Conservation (phyloP, 1,140 invertebrate genomes). For the Phymorhynchus buccinoides region DNA sequence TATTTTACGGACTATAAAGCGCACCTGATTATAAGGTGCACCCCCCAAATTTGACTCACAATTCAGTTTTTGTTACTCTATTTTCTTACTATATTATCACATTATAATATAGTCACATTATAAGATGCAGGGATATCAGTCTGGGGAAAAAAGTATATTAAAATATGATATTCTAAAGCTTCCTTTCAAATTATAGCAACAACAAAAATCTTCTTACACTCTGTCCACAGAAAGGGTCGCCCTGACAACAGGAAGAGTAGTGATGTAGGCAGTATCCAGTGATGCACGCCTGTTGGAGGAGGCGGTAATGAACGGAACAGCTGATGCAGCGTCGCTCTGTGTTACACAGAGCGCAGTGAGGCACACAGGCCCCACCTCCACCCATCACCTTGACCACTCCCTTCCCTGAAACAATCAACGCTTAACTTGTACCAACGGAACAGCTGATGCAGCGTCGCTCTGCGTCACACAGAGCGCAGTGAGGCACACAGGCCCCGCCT, state of each 20-base stretch:
- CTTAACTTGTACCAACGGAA: background rate
- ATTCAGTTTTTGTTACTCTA: background rate
- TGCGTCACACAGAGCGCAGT: no score
- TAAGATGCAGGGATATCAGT: background rate
- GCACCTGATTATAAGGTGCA: no score
- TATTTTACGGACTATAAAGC: no score
- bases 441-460: no score
- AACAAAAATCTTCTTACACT: background rate
- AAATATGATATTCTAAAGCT: background rate
- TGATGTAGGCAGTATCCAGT: conserved; percentile 29
- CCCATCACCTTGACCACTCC: conserved; percentile 54
- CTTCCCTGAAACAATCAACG: conserved; percentile 44
- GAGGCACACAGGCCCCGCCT: no score
- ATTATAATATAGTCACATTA: background rate
- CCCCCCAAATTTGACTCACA: background rate
- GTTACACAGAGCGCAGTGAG: conserved; percentile 53
- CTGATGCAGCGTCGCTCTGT: conserved; percentile 50
- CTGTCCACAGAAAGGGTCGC: conserved; percentile 39
- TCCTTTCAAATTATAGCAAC: no score
- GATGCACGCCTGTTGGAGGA: conserved; percentile 50
- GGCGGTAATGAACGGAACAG: conserved; percentile 50
- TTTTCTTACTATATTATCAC: background rate
- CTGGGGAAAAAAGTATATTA: background rate
- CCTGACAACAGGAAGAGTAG: conserved; percentile 42
- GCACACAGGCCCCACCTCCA: conserved; percentile 54